Base-by-base conservation (phyloP, 2,113 vertebrate genomes). In the Pogonocichla stellata region DNA sequence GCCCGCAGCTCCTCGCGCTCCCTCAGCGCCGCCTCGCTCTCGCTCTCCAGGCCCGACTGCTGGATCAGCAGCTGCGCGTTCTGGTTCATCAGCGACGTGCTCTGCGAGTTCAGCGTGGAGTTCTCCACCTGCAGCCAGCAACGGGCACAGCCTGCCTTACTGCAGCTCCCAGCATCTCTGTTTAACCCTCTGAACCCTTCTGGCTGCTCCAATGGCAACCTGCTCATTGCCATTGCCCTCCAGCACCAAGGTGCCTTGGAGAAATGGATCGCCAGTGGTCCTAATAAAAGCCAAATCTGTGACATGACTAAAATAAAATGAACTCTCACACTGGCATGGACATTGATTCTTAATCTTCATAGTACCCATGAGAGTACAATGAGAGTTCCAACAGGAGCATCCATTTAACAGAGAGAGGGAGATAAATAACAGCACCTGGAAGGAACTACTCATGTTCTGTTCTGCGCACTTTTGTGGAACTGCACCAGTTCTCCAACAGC, bases 51-150 rank as follows among this genome's bases (percentile, higher is more conserved):
- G 31, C 98, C 96, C 80, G 98, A 99, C 95, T 99, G 99, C 95
- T 99, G 99, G 80, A 98, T 98, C 97, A 99, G 97, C 88, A 99
- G 98, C 90, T 99, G 99, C 23, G 99, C 98, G 8, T 99, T 99
- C 97, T 99, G 99, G 71, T 98, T 98, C 98, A 99, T 99, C 66
- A 99, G 98, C 22, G 99, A 98, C 2, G 98, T 98, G 65, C 98
- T 98, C 95, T 99, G 99, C 0, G 99, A 99, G 97, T 98, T 99
- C 90, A 99, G 98, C 6, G 99, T 99, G 26, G 99, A 99, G 91
- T 99, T 99, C 97, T 99, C 99, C 84, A 99, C 99, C 99, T 99
- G 92, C 31, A 90, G 89, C 40, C 88, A 89, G 19, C 31, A 50
- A 87, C 29, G 28, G 53, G 28, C 53, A 54, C 53, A 18, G 51